phyloP scores from a whole-genome alignment of 2,797 vertebrate genomes.

The Chromis chromis region DNA sequence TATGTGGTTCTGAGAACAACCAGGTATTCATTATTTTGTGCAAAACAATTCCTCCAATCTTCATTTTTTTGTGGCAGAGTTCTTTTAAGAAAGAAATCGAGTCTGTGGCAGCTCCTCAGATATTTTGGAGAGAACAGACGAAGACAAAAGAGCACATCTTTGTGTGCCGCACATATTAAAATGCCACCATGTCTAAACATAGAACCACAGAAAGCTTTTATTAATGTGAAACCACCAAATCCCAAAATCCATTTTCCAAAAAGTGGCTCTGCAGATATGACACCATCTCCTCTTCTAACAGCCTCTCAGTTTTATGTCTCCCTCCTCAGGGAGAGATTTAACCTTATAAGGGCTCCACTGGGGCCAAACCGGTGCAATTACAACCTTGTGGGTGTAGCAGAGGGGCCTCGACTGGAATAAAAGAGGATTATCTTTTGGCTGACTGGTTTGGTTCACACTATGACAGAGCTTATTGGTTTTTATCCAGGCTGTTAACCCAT shows the following conservation, averaged over 20 bases:
- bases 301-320: constrained; percentile 14
- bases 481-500: constrained; percentile 30
- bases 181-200: constrained; percentile 38
- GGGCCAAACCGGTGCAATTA: constrained; percentile 9
- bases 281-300: background rate
- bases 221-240: constrained; percentile 48
- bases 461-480: constrained; percentile 30
- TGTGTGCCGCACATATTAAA: constrained; percentile 29
- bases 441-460: constrained; percentile 24
- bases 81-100: background rate
- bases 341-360: constrained; percentile 13
- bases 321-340: constrained; percentile 19
- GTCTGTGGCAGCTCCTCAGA: background rate
- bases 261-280: constrained; percentile 13
- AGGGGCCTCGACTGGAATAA: constrained; percentile 16
- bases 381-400: constrained; percentile 13
- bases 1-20: background rate
- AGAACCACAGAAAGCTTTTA: constrained; percentile 35
- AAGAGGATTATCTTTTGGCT: constrained; percentile 31
- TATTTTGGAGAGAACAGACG: background rate
- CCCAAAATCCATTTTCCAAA: constrained; percentile 27
- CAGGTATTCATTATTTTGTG: background rate
- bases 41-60: background rate
- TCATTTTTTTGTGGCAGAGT: too few species aligned
- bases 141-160: constrained; percentile 23